These are phyloP conservation scores for Polypterus bichir DNA, from an alignment of 2,113 vertebrate genomes.

Conservation along the genomic window DNA sequence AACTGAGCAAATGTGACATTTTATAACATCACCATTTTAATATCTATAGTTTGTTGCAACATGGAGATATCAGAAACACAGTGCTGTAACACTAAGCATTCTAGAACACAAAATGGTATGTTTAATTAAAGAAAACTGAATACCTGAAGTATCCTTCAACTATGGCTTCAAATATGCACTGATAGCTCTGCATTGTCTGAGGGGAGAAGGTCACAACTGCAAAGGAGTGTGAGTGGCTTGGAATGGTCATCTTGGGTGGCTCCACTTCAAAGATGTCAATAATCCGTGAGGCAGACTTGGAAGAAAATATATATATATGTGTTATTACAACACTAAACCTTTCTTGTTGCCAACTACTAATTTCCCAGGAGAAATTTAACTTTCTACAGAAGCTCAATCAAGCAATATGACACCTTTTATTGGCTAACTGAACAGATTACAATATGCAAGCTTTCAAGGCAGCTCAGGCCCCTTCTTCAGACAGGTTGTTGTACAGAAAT, in stretches of 20 bases:
- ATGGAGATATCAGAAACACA: background rate
- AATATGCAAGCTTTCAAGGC: too few relatives aligned
- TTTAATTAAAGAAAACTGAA: constrained; percentile 1
- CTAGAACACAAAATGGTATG: background rate
- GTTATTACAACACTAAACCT: too few relatives aligned
- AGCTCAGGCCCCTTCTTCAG: too few relatives aligned
- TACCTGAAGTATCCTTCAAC: constrained; percentile 57
- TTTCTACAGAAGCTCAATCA: too few relatives aligned
- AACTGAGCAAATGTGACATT: too few relatives aligned
- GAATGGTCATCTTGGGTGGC: constrained; percentile 45
- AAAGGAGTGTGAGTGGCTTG: constrained; percentile 53
- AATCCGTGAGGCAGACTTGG: constrained; percentile 30
- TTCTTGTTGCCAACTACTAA: too few relatives aligned
- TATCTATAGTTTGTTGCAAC: too few relatives aligned
- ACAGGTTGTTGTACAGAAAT: too few relatives aligned
- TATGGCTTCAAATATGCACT: constrained; percentile 59
- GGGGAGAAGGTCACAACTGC: constrained; percentile 62
- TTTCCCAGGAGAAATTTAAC: too few relatives aligned
- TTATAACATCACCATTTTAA: too few relatives aligned
- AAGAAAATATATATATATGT: background rate
- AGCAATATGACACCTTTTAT: too few relatives aligned
- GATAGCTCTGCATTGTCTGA: constrained; percentile 51
- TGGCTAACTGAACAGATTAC: too few relatives aligned
- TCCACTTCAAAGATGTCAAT: constrained; percentile 57
- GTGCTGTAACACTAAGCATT: background rate